phyloP scores from a whole-genome alignment of 2,797 vertebrate species.

The Amblyraja radiata region DNA sequence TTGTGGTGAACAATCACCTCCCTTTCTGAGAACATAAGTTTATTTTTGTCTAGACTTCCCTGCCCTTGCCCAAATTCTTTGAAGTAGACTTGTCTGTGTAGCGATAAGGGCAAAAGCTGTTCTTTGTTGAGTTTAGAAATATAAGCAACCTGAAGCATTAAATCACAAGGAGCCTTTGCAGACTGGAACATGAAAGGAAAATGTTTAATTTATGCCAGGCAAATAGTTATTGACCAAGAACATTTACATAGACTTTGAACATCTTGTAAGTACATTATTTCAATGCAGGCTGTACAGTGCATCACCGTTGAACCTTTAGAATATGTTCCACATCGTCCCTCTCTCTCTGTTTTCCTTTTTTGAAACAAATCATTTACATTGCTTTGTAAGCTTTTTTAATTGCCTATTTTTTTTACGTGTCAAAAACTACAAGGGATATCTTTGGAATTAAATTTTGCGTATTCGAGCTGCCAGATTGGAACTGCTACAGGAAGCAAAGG shows the following conservation, averaged over 20 bases:
- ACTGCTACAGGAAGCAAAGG: too few species aligned
- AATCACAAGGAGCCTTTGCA: background rate
- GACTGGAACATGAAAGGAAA: constrained; percentile 12
- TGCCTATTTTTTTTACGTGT: too few species aligned
- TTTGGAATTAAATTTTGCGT: too few species aligned
- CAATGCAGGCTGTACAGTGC: background rate
- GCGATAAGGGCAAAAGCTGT: background rate
- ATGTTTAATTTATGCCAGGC: constrained; percentile 10
- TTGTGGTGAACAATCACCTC: background rate
- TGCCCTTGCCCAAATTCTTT: background rate
- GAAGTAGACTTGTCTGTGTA: background rate
- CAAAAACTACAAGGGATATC: too few species aligned
- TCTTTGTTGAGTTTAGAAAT: constrained; percentile 7
- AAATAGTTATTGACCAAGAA: constrained; percentile 11
- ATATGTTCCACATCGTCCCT: background rate
- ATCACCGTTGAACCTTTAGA: background rate
- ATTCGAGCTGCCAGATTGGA: too few species aligned
- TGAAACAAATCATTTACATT: background rate
- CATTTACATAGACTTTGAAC: constrained; percentile 22
- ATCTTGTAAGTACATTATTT: background rate
- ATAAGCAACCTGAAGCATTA: background rate
- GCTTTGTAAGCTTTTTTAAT: background rate
- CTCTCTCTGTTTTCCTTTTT: background rate
- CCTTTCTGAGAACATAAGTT: background rate
- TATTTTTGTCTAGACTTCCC: background rate